These are phyloP conservation scores for Euura saliciscinereae DNA, from an alignment of 1,140 invertebrate genomes.

Conservation along the genomic window DNA sequence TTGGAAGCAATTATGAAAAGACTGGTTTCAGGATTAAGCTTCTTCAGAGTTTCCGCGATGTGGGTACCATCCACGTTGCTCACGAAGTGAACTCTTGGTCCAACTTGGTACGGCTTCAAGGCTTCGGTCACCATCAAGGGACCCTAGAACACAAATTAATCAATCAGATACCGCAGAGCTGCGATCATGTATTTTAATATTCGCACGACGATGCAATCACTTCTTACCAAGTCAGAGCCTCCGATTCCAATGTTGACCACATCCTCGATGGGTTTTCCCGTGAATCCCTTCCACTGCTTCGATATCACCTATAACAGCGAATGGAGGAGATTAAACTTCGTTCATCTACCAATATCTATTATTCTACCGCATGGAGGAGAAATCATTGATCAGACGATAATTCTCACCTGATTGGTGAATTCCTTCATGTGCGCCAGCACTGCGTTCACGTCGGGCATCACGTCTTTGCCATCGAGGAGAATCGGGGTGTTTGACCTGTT, in stretches of 20 bases:
- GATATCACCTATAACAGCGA: slow-evolving; percentile 63
- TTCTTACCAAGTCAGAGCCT: slow-evolving; percentile 89
- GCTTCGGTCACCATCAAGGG: slow-evolving; percentile 99
- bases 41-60: slow-evolving; percentile 91
- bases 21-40: slow-evolving; percentile 90
- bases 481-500: slow-evolving; percentile 84
- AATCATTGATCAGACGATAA: slow-evolving; percentile 15
- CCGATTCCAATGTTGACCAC: slow-evolving; percentile 99
- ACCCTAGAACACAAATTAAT: slow-evolving; percentile 65
- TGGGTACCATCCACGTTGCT: slow-evolving; percentile 99
- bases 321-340: slow-evolving; percentile 33
- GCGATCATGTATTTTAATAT: too few relatives aligned
- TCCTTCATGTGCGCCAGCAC: slow-evolving; percentile 95
- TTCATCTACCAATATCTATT: slow-evolving; percentile 10
- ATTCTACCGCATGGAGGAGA: slow-evolving; percentile 15
- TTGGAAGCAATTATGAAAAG: slow-evolving; percentile 99
- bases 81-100: slow-evolving; percentile 94
- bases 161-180: too few relatives aligned
- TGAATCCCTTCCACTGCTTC: slow-evolving; percentile 86
- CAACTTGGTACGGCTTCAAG: slow-evolving; percentile 87
- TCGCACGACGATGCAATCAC: too few relatives aligned
- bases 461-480: slow-evolving; percentile 87
- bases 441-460: slow-evolving; percentile 91
- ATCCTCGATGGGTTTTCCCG: slow-evolving; percentile 95
- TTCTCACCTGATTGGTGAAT: slow-evolving; percentile 77